Percentiles rank a stretch among this genome's conserved stretches.
Conservation (phyloP, 2,113 vertebrate species). For the Antennarius striatus region DNA sequence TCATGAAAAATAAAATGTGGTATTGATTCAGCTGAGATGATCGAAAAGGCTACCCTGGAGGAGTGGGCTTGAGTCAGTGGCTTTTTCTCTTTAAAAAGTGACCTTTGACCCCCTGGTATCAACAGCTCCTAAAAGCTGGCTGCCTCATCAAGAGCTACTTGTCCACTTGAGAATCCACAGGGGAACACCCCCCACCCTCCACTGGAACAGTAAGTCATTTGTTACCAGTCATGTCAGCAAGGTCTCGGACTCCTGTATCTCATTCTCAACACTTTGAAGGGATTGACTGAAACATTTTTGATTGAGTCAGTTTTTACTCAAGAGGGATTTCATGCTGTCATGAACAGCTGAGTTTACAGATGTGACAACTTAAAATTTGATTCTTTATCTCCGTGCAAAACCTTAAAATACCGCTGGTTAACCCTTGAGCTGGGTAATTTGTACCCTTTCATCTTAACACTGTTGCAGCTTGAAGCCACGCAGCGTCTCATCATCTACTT, state of each 20-base stretch:
- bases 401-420: slow-evolving; percentile 3
- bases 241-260: slow-evolving; percentile 2
- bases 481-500: slow-evolving; percentile 28
- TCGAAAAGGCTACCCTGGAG: slow-evolving; percentile 44
- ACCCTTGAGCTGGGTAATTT: slow-evolving; percentile 29
- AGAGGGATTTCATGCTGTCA: slow-evolving; percentile 26
- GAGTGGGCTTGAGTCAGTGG: slow-evolving; percentile 46
- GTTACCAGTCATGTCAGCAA: slow-evolving; percentile 39
- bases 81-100: slow-evolving; percentile 58
- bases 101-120: slow-evolving; percentile 63
- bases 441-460: slow-evolving; percentile 32
- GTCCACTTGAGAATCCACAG: slow-evolving; percentile 41
- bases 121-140: slow-evolving; percentile 43
- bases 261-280: slow-evolving; percentile 1
- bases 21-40: slow-evolving; percentile 37
- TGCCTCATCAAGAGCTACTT: slow-evolving; percentile 60
- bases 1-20: not conserved
- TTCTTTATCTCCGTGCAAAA: slow-evolving; percentile 25
- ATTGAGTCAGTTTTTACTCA: slow-evolving; percentile 2
- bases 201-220: slow-evolving; percentile 43
- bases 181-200: slow-evolving; percentile 5
- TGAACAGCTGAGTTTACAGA: slow-evolving; percentile 54
- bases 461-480: slow-evolving; percentile 26
- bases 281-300: slow-evolving; percentile 9
- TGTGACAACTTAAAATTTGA: slow-evolving; percentile 45